Conservation (phyloP, 1,140 invertebrate species). For the Trissolcus basalis region DNA sequence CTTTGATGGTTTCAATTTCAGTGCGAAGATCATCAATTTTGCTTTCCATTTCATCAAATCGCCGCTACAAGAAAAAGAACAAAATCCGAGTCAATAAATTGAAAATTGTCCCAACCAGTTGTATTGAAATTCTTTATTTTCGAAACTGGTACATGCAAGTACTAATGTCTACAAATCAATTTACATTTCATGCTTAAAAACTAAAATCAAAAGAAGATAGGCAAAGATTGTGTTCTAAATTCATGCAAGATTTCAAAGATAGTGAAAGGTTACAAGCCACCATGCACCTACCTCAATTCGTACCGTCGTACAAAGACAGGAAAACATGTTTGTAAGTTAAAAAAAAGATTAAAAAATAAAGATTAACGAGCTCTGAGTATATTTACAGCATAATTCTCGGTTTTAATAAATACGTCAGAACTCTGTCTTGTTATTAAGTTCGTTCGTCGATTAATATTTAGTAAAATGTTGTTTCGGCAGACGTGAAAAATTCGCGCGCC, state of each 20-base stretch:
- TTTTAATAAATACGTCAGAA: slow-evolving; percentile 49
- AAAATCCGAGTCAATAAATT: slow-evolving; percentile 66
- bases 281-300: slow-evolving; percentile 72
- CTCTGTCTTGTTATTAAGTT: slow-evolving; percentile 11
- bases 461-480: slow-evolving; percentile 22
- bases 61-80: slow-evolving; percentile 67
- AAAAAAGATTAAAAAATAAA: slow-evolving; percentile 34
- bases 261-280: slow-evolving; percentile 1
- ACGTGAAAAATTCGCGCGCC: slow-evolving; percentile 38
- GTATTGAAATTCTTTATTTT: not conserved
- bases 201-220: too few relatives aligned
- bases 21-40: slow-evolving; percentile 71
- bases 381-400: slow-evolving; percentile 47
- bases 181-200: too few relatives aligned
- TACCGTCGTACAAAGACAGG: slow-evolving; percentile 70
- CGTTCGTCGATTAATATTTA: slow-evolving; percentile 8
- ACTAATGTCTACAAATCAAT: too few relatives aligned
- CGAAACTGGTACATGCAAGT: too few relatives aligned
- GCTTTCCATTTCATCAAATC: slow-evolving; percentile 74
- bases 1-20: slow-evolving; percentile 70
- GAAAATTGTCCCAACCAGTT: slow-evolving; percentile 12
- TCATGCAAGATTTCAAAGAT: not conserved
- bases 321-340: slow-evolving; percentile 65
- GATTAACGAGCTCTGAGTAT: slow-evolving; percentile 33
- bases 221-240: slow-evolving; percentile 8